phyloP scores from a whole-genome alignment of 2,888 invertebrate species.

The Antheraea assamensis region DNA sequence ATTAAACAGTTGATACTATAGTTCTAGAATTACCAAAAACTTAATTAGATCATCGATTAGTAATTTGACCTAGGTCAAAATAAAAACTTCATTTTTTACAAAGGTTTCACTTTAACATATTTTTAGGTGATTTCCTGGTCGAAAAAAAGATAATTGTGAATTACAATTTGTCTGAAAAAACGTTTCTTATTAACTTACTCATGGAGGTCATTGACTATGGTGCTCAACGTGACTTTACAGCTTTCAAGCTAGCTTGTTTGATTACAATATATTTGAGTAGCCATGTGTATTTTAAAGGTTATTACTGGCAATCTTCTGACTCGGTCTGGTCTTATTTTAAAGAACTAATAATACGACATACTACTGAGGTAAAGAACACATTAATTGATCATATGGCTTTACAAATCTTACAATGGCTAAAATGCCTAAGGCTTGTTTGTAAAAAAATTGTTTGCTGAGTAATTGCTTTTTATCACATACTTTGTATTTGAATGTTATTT shows the following conservation, averaged over 20 bases:
- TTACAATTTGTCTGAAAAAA: slow-evolving; percentile 56
- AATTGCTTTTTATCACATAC: neutral
- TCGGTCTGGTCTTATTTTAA: slow-evolving; percentile 67
- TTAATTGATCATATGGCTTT: neutral
- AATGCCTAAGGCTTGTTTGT: neutral
- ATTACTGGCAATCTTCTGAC: slow-evolving; percentile 62
- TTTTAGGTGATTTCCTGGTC: slow-evolving; percentile 54
- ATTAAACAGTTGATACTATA: no score
- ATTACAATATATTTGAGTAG: slow-evolving; percentile 61
- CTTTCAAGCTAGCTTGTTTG: slow-evolving; percentile 56
- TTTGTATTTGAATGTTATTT: neutral
- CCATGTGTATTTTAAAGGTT: slow-evolving; percentile 66
- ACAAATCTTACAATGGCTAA: neutral
- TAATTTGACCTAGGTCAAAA: no score
- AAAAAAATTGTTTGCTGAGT: neutral
- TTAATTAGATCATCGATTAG: neutral
- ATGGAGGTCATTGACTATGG: slow-evolving; percentile 61
- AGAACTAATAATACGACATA: slow-evolving; percentile 67
- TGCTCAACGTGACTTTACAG: slow-evolving; percentile 59
- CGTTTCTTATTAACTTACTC: slow-evolving; percentile 54
- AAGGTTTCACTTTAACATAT: neutral
- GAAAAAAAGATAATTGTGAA: slow-evolving; percentile 57
- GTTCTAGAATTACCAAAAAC: no score
- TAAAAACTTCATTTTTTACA: neutral
- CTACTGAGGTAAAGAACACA: slow-evolving; percentile 56